Conservation (phyloP, 2,113 vertebrate species). For the Elanoides forficatus region DNA sequence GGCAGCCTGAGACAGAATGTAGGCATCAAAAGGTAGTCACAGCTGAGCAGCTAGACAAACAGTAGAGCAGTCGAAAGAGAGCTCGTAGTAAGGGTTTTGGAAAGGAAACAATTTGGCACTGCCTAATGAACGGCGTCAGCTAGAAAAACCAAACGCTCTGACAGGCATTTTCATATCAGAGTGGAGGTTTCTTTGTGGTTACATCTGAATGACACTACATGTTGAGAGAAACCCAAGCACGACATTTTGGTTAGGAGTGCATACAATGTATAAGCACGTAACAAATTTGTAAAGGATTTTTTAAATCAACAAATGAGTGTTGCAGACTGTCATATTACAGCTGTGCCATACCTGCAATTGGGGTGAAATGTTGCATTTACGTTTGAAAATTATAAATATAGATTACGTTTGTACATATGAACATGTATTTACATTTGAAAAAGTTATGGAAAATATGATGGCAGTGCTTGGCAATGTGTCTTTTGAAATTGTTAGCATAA, state of each 20-base stretch:
- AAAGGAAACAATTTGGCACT: neutral
- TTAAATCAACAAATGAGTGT: neutral
- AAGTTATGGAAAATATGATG: neutral
- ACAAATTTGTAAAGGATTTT: neutral
- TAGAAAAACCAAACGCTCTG: neutral
- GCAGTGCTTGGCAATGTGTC: neutral
- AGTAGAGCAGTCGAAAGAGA: neutral
- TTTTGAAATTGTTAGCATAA: neutral
- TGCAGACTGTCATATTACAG: neutral
- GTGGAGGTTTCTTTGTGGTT: neutral
- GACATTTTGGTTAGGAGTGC: neutral
- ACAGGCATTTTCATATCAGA: neutral
- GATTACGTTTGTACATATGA: neutral
- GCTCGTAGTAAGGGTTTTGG: neutral
- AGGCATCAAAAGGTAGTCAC: neutral
- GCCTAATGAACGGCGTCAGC: neutral
- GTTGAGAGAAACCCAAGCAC: neutral
- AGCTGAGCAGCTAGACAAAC: neutral
- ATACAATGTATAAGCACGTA: neutral
- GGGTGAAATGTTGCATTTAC: neutral
- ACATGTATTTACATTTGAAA: neutral
- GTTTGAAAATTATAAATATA: neutral
- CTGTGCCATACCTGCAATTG: neutral
- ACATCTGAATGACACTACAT: rapidly evolving
- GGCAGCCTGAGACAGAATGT: neutral